A percentile compares a stretch with the other conserved stretches of the same genome.
Conservation (phyloP, 2,888 invertebrate species). For the Cerceris ruficornis region DNA sequence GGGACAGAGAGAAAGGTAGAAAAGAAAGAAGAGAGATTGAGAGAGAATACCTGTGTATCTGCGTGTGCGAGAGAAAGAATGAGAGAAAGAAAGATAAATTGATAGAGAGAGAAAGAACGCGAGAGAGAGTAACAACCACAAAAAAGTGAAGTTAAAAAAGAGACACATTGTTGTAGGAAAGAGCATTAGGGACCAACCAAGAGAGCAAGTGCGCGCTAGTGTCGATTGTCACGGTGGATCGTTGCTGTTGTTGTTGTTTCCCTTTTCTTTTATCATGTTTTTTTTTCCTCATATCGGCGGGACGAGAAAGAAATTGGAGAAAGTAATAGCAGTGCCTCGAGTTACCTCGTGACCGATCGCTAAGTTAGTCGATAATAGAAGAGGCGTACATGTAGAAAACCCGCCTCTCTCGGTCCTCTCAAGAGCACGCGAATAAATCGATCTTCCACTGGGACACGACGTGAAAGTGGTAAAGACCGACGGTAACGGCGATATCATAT, state of each 20-base stretch:
- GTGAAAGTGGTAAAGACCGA: not conserved
- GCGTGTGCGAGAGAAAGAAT: slow-evolving; percentile 30
- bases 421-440: slow-evolving; percentile 9
- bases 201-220: slow-evolving; percentile 59
- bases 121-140: not conserved
- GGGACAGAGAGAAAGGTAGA: not conserved
- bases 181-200: slow-evolving; percentile 77
- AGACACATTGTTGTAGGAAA: slow-evolving; percentile 40
- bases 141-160: not conserved
- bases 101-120: slow-evolving; percentile 13
- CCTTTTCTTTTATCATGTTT: slow-evolving; percentile 17
- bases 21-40: not conserved
- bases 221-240: slow-evolving; percentile 71
- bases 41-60: not conserved
- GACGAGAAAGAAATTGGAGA: slow-evolving; percentile 26
- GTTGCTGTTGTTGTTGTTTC: slow-evolving; percentile 38
- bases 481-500: not conserved
- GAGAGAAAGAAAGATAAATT: slow-evolving; percentile 17
- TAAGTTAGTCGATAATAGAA: slow-evolving; percentile 14
- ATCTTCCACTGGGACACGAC: slow-evolving; percentile 9
- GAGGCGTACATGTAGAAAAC: not conserved
- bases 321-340: slow-evolving; percentile 57
- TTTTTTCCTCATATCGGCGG: slow-evolving; percentile 21
- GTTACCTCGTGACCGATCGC: slow-evolving; percentile 31
- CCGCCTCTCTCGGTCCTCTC: not conserved